Percentiles rank a stretch among this genome's conserved stretches.
phyloP scores from a whole-genome alignment of 2,113 vertebrate species.

The Psilopogon haemacephalus region DNA sequence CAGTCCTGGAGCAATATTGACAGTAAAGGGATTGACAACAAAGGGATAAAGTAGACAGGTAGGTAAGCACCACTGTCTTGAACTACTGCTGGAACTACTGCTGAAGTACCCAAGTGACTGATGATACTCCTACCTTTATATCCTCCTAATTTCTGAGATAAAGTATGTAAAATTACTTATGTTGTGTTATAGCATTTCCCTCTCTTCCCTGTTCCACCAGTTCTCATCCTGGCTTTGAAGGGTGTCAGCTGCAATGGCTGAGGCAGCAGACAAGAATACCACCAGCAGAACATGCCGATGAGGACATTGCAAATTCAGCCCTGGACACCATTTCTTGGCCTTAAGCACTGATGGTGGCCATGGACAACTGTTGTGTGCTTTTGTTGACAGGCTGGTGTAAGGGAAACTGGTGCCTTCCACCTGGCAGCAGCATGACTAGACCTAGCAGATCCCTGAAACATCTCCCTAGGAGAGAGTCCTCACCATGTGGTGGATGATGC shows the following conservation, averaged over 20 bases:
- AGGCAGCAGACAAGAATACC: not conserved
- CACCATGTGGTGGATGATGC: fast-evolving
- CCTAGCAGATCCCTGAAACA: not conserved
- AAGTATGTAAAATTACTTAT: not conserved
- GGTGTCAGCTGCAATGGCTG: not conserved
- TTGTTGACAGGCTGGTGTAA: not conserved
- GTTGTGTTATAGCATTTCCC: not conserved
- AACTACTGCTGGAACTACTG: not conserved
- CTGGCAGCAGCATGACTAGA: not conserved
- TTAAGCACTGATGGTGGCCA: not conserved
- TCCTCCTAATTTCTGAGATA: not conserved
- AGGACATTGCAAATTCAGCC: not conserved
- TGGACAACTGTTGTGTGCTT: not conserved
- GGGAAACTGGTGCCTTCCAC: not conserved
- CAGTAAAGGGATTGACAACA: not conserved
- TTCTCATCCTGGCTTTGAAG: not conserved
- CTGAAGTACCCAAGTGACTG: not conserved
- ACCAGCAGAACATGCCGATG: not conserved
- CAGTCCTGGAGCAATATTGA: not conserved
- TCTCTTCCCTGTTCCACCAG: not conserved
- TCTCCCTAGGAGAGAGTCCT: not conserved
- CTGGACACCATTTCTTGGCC: not conserved
- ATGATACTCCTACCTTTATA: not conserved
- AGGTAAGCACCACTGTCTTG: not conserved
- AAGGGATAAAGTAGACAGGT: not conserved